These are phyloP conservation scores for Calliscelio sp. DNA, from an alignment of 2,888 invertebrate species.

Conservation along the genomic window DNA sequence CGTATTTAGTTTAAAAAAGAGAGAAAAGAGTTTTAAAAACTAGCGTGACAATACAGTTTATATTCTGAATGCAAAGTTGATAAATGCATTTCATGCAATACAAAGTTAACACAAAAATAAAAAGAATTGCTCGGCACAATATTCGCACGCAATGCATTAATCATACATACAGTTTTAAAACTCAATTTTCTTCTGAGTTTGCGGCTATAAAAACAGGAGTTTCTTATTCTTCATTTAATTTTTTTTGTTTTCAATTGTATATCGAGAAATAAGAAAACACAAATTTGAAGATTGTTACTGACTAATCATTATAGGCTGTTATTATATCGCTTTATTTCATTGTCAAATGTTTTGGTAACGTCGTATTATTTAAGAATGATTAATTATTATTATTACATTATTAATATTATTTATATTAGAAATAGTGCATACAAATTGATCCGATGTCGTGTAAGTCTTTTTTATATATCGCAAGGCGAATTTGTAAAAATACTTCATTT, in stretches of 20 bases:
- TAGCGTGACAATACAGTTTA: neutral
- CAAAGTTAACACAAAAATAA: conserved; percentile 34
- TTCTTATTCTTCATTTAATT: neutral
- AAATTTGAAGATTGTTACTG: neutral
- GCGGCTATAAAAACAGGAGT: no score
- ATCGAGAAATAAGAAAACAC: neutral
- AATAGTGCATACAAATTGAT: conserved; percentile 7
- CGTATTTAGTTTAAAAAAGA: neutral
- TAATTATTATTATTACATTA: conserved; percentile 37
- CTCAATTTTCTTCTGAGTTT: conserved; percentile 27
- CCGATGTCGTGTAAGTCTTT: neutral
- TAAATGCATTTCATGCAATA: neutral
- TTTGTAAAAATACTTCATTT: neutral
- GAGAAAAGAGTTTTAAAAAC: neutral
- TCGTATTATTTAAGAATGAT: conserved; percentile 15
- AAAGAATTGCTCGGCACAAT: conserved; percentile 56
- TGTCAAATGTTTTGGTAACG: neutral
- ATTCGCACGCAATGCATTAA: conserved; percentile 56
- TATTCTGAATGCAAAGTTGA: neutral
- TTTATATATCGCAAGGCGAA: neutral
- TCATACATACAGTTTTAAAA: conserved; percentile 39
- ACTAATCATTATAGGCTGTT: conserved; percentile 13
- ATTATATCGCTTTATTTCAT: conserved; percentile 6
- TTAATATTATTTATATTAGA: conserved; percentile 38
- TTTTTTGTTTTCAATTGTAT: no score